Evolutionary conservation across 2,113 vertebrate genomes (phyloP).

Genomic region (Phocoena phocoena): DNA sequence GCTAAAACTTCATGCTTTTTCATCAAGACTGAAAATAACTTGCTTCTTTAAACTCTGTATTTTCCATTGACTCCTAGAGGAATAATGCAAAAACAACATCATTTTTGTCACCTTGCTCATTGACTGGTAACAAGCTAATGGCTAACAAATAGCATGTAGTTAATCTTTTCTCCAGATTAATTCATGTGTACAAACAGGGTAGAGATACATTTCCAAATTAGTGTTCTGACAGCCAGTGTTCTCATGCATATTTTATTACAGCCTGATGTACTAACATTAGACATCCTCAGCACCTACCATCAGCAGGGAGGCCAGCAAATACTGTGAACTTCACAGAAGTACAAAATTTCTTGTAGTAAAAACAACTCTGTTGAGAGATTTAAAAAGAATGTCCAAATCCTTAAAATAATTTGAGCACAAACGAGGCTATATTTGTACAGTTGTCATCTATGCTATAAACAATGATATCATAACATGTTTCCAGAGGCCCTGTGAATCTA

Average conservation of each 20-base stretch:
- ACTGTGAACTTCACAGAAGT: constrained; percentile 38
- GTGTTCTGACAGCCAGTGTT: background rate
- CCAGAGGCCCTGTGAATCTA: background rate
- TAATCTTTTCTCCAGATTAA: background rate
- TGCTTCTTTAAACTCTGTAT: background rate
- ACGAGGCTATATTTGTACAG: constrained; percentile 25
- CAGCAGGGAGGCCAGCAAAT: background rate
- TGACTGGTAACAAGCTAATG: background rate
- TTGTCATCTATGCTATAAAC: constrained; percentile 24
- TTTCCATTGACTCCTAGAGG: background rate
- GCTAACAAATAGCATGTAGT: background rate
- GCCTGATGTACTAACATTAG: background rate
- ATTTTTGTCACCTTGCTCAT: background rate
- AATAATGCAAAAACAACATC: background rate
- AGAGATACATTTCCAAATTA: background rate
- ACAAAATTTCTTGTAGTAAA: constrained; percentile 13
- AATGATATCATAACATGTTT: constrained; percentile 50
- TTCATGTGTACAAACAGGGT: background rate
- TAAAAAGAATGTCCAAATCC: background rate
- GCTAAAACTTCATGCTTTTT: background rate
- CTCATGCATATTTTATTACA: constrained; percentile 35
- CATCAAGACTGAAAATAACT: background rate
- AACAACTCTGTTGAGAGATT: constrained; percentile 14
- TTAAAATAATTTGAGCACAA: constrained; percentile 58
- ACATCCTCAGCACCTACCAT: background rate